Conservation (phyloP, 2,888 invertebrate genomes). For the Lasioglossum figueresi region DNA sequence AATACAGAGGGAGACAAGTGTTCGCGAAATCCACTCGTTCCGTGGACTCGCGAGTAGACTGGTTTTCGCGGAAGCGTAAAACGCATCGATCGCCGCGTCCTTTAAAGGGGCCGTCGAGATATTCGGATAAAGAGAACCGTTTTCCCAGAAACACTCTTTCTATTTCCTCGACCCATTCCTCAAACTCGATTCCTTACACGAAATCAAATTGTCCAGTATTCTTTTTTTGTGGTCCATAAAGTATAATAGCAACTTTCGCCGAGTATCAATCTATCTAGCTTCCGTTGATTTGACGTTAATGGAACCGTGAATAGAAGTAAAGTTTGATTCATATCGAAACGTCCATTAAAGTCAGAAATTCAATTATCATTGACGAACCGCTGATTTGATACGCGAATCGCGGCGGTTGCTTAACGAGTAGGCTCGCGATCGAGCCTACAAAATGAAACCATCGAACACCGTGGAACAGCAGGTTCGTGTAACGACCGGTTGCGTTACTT, state of each 20-base stretch:
- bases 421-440: neutral
- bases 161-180: too few relatives aligned
- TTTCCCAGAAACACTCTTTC: neutral
- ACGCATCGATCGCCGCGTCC: conserved; percentile 36
- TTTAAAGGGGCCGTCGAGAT: conserved; percentile 8
- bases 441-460: conserved; percentile 18
- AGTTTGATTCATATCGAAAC: neutral
- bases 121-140: neutral
- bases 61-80: conserved; percentile 17
- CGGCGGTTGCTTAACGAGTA: conserved; percentile 3
- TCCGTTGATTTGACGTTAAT: neutral
- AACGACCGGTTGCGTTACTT: conserved; percentile 27
- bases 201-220: neutral
- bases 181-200: too few relatives aligned
- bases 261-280: neutral
- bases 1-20: neutral
- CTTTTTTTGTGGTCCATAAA: neutral
- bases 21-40: conserved; percentile 26
- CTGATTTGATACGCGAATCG: neutral
- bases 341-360: neutral
- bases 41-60: neutral
- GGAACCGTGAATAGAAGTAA: neutral
- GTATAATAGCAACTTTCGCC: neutral
- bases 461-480: neutral
- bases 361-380: neutral